Percentiles rank a stretch among this genome's conserved stretches.
These are phyloP conservation scores for Eilema griseolum DNA, from an alignment of 2,888 invertebrate genomes.

Conservation along the genomic window DNA sequence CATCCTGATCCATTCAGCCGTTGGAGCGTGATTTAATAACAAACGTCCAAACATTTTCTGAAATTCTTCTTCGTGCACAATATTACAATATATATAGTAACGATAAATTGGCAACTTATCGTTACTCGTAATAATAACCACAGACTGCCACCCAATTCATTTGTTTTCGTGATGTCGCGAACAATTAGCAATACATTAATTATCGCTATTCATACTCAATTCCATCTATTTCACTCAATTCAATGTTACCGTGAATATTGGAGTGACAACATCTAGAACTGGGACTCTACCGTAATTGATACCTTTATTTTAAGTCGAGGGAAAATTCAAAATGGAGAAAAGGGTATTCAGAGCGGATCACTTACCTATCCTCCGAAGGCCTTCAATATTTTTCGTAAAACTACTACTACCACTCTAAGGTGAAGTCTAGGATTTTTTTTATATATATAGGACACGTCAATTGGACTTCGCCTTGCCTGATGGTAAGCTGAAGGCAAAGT, in stretches of 20 bases:
- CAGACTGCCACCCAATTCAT: constrained; percentile 47
- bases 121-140: constrained; percentile 26
- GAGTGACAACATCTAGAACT: not conserved
- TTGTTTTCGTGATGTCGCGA: constrained; percentile 61
- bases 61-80: too few species aligned
- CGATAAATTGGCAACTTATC: constrained; percentile 28
- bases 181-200: constrained; percentile 66
- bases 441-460: too few species aligned
- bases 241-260: constrained; percentile 20
- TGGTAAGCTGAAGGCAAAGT: too few species aligned
- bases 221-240: constrained; percentile 38
- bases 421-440: too few species aligned
- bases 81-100: too few species aligned
- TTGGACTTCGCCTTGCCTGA: too few species aligned
- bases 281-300: not conserved
- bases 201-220: constrained; percentile 48
- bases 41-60: too few species aligned
- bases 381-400: too few species aligned
- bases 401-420: too few species aligned
- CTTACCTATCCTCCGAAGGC: too few species aligned
- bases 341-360: not conserved
- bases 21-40: too few species aligned
- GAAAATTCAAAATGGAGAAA: not conserved
- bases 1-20: too few species aligned
- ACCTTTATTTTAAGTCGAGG: not conserved